phyloP scores from a whole-genome alignment of 2,113 vertebrate species.

The Lota lota region DNA sequence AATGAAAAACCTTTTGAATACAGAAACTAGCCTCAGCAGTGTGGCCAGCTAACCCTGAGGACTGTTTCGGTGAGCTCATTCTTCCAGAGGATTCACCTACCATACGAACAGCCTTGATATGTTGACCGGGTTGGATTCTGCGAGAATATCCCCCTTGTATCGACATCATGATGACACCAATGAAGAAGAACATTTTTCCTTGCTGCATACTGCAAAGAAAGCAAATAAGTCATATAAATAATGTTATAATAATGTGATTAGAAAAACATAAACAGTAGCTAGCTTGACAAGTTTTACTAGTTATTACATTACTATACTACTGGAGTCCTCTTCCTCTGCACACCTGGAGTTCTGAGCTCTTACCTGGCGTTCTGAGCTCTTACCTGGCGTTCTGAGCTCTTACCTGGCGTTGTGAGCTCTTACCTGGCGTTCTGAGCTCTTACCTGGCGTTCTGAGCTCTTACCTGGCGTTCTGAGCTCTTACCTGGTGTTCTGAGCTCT shows the following conservation, averaged over 20 bases:
- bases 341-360: no score
- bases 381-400: no score
- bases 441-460: no score
- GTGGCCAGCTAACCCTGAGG: not conserved
- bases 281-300: no score
- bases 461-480: no score
- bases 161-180: constrained; percentile 91
- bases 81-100: constrained; percentile 61
- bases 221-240: not conserved
- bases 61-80: not conserved
- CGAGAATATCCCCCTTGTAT: constrained; percentile 92
- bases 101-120: constrained; percentile 80
- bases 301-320: no score
- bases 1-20: constrained; percentile 20
- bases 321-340: no score
- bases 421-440: no score
- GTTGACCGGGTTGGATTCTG: constrained; percentile 83
- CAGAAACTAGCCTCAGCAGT: constrained; percentile 11
- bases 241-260: no score
- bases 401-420: no score
- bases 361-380: no score
- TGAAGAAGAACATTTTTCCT: constrained; percentile 98
- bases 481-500: not conserved
- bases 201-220: constrained; percentile 86
- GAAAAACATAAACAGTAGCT: no score